Base-by-base conservation (phyloP, 2,113 vertebrate genomes). In the Macquaria australasica region DNA sequence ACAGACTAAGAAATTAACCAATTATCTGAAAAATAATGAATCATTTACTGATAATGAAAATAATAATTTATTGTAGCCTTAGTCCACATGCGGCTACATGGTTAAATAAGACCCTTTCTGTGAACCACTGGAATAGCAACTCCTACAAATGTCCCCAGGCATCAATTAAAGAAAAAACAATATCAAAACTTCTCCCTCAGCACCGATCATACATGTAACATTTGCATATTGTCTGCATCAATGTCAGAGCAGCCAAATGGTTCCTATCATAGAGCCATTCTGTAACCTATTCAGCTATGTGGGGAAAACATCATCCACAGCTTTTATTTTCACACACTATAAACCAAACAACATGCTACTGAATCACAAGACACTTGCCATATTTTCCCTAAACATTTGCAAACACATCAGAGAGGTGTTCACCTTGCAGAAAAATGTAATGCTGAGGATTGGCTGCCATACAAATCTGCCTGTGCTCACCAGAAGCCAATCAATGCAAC, bases 401-500 rank as follows among this genome's bases (percentile, higher is more conserved):
- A 82, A 83, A 87, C 79, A 84, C 73, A 84, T 25, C 77, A 59
- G 37, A 64, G 50, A 77, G 53, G 48, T 77, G 71, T 84, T 60
- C 59, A 83, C 79, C 81, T 86, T 39, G 83, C 20, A n/a, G 39
- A 37, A 28, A 41, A 62, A 37, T 45, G 66, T 28, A 60, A 9
- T 2, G n/a, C 59, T 77, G 9, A 23, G 20, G 59, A 75, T 4
- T 88, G 84, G 73, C 88, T 87, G 77, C 70, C 72, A 41, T 16
- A 28, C 74, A 78, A 21, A 23, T 63, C 63, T 70, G 31, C 48
- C 66, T 86, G 64, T 34, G 81, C 81, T 76, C 78, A 83, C 51
- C 58, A 80, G 77, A 72, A 82, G 66, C 83, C 87, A 85, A 85
- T 91, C 84, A 89, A 78, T 71, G 79, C 80, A 73, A 89, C 73